A percentile compares a stretch with the other conserved stretches of the same genome.
Evolutionary conservation across 2,888 invertebrate genomes (phyloP).

Genomic region (Brenthis daphne): DNA sequence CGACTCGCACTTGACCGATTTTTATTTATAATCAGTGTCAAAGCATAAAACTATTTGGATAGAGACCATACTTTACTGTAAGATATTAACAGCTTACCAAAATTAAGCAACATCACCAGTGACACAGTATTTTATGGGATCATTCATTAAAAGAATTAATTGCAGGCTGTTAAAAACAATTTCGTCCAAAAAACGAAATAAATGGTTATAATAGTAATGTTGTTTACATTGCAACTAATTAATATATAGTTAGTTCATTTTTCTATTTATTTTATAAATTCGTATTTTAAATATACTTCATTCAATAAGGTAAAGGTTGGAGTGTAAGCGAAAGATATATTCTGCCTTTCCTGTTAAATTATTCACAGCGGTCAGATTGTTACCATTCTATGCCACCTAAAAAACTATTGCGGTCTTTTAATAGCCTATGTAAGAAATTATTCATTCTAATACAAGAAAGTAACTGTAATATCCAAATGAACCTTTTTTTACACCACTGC

Average conservation of each 20-base stretch:
- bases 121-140: no score
- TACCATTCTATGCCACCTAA: slow-evolving; percentile 34
- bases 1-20: no score
- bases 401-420: slow-evolving; percentile 33
- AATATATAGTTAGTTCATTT: no score
- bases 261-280: background rate
- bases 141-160: no score
- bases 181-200: no score
- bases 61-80: background rate
- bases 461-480: background rate
- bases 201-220: no score
- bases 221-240: no score
- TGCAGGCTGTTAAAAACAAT: no score
- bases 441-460: slow-evolving; percentile 25
- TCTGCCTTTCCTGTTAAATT: slow-evolving; percentile 23
- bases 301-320: slow-evolving; percentile 13
- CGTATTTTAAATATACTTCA: background rate
- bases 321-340: slow-evolving; percentile 6
- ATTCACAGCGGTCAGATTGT: slow-evolving; percentile 35
- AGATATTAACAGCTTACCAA: background rate
- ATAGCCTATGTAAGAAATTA: slow-evolving; percentile 32
- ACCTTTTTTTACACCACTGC: background rate
- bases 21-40: no score
- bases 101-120: no score
- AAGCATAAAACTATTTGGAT: no score